Conservation (phyloP, 2,888 invertebrate species). For the Diaperis boleti region DNA sequence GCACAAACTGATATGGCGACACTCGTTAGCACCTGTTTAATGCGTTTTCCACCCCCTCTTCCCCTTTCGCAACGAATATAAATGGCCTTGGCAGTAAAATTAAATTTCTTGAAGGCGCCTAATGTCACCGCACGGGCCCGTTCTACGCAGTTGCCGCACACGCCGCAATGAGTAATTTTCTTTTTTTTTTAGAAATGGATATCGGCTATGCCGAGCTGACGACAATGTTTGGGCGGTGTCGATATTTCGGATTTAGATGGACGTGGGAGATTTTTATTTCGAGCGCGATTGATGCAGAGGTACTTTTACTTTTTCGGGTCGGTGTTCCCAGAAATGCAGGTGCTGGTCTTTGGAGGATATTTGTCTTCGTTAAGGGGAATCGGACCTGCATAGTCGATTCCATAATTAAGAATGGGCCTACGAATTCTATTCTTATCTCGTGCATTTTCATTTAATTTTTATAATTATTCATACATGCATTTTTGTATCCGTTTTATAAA, state of each 20-base stretch:
- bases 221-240: not conserved
- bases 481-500: too few relatives aligned
- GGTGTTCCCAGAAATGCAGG: too few relatives aligned
- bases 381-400: too few relatives aligned
- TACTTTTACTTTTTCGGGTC: too few relatives aligned
- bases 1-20: conserved; percentile 22
- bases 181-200: conserved; percentile 9
- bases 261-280: not conserved
- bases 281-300: not conserved
- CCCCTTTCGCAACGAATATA: conserved; percentile 31
- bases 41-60: conserved; percentile 35
- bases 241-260: not conserved
- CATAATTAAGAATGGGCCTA: too few relatives aligned
- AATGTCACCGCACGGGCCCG: conserved; percentile 42
- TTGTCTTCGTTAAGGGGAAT: too few relatives aligned
- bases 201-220: not conserved
- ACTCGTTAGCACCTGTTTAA: conserved; percentile 41
- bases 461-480: too few relatives aligned
- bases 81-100: conserved; percentile 46
- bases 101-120: conserved; percentile 42
- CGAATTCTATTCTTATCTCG: too few relatives aligned
- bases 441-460: too few relatives aligned
- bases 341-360: not conserved
- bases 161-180: conserved; percentile 15
- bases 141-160: conserved; percentile 46